A percentile compares a stretch with the other conserved stretches of the same genome.
Evolutionary conservation across 2,797 vertebrate species (phyloP).

Genomic region (Coendou prehensilis): DNA sequence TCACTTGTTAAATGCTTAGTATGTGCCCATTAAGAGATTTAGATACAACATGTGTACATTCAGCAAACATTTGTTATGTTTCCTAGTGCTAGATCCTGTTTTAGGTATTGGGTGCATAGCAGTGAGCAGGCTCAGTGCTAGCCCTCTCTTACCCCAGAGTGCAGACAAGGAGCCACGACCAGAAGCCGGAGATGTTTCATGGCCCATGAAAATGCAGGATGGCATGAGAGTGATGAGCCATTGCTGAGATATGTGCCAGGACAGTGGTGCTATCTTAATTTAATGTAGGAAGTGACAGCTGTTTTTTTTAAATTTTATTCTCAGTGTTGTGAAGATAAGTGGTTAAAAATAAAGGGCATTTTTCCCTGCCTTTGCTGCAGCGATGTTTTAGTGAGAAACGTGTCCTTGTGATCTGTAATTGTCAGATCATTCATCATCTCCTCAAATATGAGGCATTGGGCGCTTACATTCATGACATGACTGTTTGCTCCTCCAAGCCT

Average conservation of each 20-base stretch:
- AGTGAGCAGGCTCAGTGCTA: not conserved
- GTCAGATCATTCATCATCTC: constrained; percentile 83
- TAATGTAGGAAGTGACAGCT: not conserved
- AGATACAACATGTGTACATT: not conserved
- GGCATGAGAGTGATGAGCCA: not conserved
- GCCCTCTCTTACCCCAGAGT: not conserved
- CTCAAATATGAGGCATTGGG: constrained; percentile 62
- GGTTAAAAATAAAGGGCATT: constrained; percentile 40
- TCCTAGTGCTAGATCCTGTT: not conserved
- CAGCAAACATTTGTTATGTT: not conserved
- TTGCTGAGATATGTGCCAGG: not conserved
- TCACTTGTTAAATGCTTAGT: not conserved
- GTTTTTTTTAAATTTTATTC: not conserved
- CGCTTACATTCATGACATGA: constrained; percentile 77
- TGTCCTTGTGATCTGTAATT: constrained; percentile 60
- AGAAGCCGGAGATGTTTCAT: not conserved
- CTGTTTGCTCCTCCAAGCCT: constrained; percentile 75
- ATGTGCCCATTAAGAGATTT: constrained; percentile 7
- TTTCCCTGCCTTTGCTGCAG: not conserved
- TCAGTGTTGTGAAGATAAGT: not conserved
- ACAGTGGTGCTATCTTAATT: not conserved
- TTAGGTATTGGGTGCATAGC: not conserved
- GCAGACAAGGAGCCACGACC: not conserved
- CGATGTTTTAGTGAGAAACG: constrained; percentile 46
- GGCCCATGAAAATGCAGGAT: not conserved